A percentile compares a stretch with the other conserved stretches of the same genome.
These are phyloP conservation scores for Amia ocellicauda DNA, from an alignment of 2,113 vertebrate species.

Conservation along the genomic window DNA sequence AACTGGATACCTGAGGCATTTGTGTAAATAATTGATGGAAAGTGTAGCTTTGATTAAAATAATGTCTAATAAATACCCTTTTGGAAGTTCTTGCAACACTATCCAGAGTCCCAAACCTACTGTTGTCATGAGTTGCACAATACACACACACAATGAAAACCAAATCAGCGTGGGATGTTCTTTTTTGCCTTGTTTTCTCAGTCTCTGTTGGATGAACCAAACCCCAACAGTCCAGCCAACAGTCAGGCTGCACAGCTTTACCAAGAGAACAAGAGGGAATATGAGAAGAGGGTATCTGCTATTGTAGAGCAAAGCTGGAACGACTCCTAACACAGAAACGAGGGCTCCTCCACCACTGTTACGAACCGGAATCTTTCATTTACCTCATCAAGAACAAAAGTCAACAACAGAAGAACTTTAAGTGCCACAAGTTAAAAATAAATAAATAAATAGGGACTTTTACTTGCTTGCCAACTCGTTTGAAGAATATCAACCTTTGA, in stretches of 20 bases:
- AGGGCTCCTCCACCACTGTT: slow-evolving; percentile 57
- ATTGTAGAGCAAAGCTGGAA: slow-evolving; percentile 99
- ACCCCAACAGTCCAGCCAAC: slow-evolving; percentile 97
- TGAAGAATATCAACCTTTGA: slow-evolving; percentile 72
- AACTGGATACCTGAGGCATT: no score
- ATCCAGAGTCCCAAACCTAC: no score
- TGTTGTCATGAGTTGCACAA: no score
- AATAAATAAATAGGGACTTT: slow-evolving; percentile 34
- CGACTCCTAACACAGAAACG: slow-evolving; percentile 76
- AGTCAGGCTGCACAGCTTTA: slow-evolving; percentile 98
- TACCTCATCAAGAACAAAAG: slow-evolving; percentile 47
- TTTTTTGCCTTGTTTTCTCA: slow-evolving; percentile 34
- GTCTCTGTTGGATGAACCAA: slow-evolving; percentile 96
- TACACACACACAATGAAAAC: no score
- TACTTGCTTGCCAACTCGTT: slow-evolving; percentile 52
- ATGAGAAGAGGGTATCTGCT: slow-evolving; percentile 97
- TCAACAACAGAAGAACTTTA: slow-evolving; percentile 61
- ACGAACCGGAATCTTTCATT: slow-evolving; percentile 53
- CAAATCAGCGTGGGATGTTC: no score
- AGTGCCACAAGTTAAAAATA: slow-evolving; percentile 76
- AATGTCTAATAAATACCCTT: no score
- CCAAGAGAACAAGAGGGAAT: slow-evolving; percentile 97
- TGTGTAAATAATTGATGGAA: no score
- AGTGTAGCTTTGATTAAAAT: no score
- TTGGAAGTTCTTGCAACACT: no score